Conservation (phyloP, 2,888 invertebrate genomes). For the Tuberolachnus salignus region DNA sequence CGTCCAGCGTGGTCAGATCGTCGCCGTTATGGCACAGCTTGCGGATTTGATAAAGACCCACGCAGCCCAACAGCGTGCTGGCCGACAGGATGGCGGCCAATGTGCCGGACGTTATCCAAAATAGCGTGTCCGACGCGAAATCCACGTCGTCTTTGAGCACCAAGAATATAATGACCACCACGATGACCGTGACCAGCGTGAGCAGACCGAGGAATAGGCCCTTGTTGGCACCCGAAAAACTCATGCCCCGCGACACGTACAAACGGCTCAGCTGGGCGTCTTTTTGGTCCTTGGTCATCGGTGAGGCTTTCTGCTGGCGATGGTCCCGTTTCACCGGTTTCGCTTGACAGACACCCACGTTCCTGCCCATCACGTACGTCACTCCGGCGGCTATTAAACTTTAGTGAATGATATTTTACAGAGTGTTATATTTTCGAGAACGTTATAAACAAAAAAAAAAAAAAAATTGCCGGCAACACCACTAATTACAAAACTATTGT, state of each 20-base stretch:
- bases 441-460: no score
- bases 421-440: neutral
- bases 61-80: slow-evolving; percentile 63
- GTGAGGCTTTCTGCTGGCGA: slow-evolving; percentile 59
- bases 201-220: slow-evolving; percentile 67
- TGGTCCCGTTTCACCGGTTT: slow-evolving; percentile 58
- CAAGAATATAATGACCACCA: slow-evolving; percentile 66
- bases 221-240: slow-evolving; percentile 64
- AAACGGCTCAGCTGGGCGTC: slow-evolving; percentile 58
- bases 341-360: slow-evolving; percentile 64
- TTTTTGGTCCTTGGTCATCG: slow-evolving; percentile 62
- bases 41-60: slow-evolving; percentile 63
- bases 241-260: slow-evolving; percentile 58
- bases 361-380: slow-evolving; percentile 67
- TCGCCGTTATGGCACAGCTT: slow-evolving; percentile 64
- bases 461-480: neutral
- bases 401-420: slow-evolving; percentile 30
- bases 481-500: no score
- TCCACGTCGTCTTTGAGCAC: slow-evolving; percentile 66
- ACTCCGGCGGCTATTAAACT: slow-evolving; percentile 67
- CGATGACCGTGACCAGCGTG: slow-evolving; percentile 66
- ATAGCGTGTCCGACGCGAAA: slow-evolving; percentile 64
- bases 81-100: slow-evolving; percentile 63
- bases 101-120: slow-evolving; percentile 66
- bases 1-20: slow-evolving; percentile 63